Base-by-base conservation (phyloP, 2,888 invertebrate genomes). In the Rhaphigaster nebulosa region DNA sequence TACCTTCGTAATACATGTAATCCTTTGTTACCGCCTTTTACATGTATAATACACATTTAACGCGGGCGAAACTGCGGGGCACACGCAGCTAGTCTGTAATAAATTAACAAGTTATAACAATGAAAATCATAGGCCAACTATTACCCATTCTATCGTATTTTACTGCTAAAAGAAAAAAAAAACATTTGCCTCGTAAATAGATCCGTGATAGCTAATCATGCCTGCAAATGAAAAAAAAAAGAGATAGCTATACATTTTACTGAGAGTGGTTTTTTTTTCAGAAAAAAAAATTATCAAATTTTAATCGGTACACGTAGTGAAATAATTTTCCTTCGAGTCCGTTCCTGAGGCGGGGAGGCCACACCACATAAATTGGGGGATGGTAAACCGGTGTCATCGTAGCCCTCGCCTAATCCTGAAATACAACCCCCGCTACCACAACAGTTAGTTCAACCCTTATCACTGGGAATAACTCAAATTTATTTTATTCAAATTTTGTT, bases 381-480 rank as follows among this genome's bases (percentile, higher is more conserved):
- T 41, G 88, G 88, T 65, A 41, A 88, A 88, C 88, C 88, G 20
- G 56, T 88, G 88, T 88, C 88, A 88, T 56, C 41, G 88, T 56
- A 41, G 60, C 60, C 88, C 38, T 0, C 88, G 45, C 41, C 88
- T 88, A 88, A 88, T 56, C 88, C 88, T 88, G 88, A 88, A 60
- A 88, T 88, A 88, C 60, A 65, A 88, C 88, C 41, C 54, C 45
- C 84, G 38, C 84, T 15, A 50, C 38, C 56, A 60, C 88, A 88
- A 88, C 88, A 88, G 88, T 88, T 88, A 88, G 88, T 88, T 41
- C 88, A 60, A 60, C 60, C 60, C 88, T 88, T 88, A 88, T 88
- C 88, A 60, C 88, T 41, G n/a, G 41, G 34, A 88, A 88, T 60
- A 88, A 88, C 34, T 88, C 56, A 60, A 88, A 88, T 88, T 88